Conservation (phyloP, 2,797 vertebrate species). For the Stomatorhinus walkeri region DNA sequence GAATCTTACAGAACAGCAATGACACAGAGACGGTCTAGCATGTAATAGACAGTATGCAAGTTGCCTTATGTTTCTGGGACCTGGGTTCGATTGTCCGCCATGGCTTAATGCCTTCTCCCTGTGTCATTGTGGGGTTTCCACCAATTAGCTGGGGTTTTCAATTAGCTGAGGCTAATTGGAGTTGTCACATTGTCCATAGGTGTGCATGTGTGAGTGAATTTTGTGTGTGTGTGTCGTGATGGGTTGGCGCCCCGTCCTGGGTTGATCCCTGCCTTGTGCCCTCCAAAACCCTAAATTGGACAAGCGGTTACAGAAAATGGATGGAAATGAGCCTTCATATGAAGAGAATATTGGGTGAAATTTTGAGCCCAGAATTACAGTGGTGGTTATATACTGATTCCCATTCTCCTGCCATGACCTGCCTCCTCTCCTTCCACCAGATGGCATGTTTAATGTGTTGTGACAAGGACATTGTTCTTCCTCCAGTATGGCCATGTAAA, state of each 20-base stretch:
- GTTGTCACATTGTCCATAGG: not conserved
- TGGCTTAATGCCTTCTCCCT: not conserved
- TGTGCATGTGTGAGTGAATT: not conserved
- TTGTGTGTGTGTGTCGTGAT: not conserved
- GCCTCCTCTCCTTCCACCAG: not conserved
- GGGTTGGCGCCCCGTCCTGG: not conserved
- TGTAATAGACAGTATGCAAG: not conserved
- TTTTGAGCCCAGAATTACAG: not conserved
- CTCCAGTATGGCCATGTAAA: not conserved
- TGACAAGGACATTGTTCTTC: not conserved
- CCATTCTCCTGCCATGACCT: not conserved
- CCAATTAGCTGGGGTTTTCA: not conserved
- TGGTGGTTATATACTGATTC: not conserved
- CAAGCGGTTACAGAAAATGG: not conserved
- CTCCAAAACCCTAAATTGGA: not conserved
- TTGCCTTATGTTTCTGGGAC: not conserved
- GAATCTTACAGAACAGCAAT: not conserved
- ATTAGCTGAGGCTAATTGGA: not conserved
- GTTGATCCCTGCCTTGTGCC: not conserved
- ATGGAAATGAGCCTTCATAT: not conserved
- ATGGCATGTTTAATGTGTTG: not conserved
- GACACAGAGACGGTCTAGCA: not conserved
- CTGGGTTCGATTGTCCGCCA: not conserved
- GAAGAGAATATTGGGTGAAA: not conserved
- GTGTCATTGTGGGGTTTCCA: not conserved